Base-by-base conservation (phyloP, 1,140 invertebrate species). In the Trachymyrmex septentrionalis region DNA sequence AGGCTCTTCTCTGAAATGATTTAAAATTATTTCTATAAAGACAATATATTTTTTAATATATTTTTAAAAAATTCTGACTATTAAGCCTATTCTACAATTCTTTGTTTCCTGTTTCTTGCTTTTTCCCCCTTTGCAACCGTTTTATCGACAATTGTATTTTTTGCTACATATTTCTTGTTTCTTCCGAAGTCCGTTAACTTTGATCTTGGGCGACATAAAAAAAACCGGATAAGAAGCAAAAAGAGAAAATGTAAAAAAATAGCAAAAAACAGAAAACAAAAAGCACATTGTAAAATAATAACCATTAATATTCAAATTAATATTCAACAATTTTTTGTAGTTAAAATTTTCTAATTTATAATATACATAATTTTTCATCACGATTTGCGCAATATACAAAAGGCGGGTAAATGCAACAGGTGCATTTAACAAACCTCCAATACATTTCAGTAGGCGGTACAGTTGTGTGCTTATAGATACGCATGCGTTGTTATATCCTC, bases 391-490 rank as follows among this genome's bases (percentile, higher is more conserved):
- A 67, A 67, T 6, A 48, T 21, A 44, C 4, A 24, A 27, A 34
- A 34, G 19, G 10, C n/a, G 10, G 30, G 9, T 16, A 24, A 69
- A 61, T 81, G 64, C 50, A 81, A 81, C 64, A 81, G 30, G 64
- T 81, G 21, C 9, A 7, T 50, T 4, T 14, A 24, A 69, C 3
- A 10, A 3, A 71, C 16, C 24, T 57, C 48, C 44, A 38, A 57
- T 57, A 4, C 0, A 71, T 21, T 69, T 34, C 27, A 38, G n/a
- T 38, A 16, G 16, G 21, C 16, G 48, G 48, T 67, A 7, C 7
- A 66, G 44, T 55, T 71, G 48, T 16, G 44, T 48, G 3, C 19
- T 21, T 16, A 44, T n/a, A 16, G n/a, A 27, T 30, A 12, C 53
- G 44, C 27, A 67, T 71, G 48, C 21, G 48, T 30, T 55, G 24